Evolutionary conservation across 2,797 vertebrate genomes (phyloP).

Genomic region (Hypotaenidia okinawae): DNA sequence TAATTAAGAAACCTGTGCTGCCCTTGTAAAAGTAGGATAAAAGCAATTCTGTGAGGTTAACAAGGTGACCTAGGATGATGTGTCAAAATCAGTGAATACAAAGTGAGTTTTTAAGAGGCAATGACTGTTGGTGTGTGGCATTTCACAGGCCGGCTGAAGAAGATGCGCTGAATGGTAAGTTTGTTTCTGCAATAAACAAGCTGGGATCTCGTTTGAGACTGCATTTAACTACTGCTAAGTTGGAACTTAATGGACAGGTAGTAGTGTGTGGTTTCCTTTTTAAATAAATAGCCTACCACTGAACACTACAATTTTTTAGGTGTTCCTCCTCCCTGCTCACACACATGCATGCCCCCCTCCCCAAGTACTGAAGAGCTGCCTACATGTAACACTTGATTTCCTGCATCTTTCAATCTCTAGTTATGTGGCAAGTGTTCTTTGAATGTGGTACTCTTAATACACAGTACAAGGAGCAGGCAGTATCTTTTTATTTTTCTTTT

Average conservation of each 20-base stretch:
- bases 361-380: neutral
- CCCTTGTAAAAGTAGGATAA: conserved; percentile 21
- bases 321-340: too few relatives aligned
- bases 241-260: neutral
- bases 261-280: neutral
- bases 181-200: neutral
- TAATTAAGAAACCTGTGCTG: conserved; percentile 37
- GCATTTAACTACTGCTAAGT: neutral
- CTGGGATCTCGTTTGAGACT: neutral
- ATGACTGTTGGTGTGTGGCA: conserved; percentile 24
- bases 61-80: conserved; percentile 31
- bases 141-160: conserved; percentile 84
- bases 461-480: neutral
- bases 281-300: neutral
- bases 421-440: neutral
- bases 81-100: neutral
- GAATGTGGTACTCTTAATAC: neutral
- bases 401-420: neutral
- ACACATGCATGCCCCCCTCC: too few relatives aligned
- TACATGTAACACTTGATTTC: neutral
- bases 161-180: conserved; percentile 88
- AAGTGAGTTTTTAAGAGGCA: neutral
- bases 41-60: neutral
- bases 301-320: neutral
- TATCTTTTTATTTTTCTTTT: neutral